Base-by-base conservation (phyloP, 2,888 invertebrate species). In the Philopedon plagiatum region DNA sequence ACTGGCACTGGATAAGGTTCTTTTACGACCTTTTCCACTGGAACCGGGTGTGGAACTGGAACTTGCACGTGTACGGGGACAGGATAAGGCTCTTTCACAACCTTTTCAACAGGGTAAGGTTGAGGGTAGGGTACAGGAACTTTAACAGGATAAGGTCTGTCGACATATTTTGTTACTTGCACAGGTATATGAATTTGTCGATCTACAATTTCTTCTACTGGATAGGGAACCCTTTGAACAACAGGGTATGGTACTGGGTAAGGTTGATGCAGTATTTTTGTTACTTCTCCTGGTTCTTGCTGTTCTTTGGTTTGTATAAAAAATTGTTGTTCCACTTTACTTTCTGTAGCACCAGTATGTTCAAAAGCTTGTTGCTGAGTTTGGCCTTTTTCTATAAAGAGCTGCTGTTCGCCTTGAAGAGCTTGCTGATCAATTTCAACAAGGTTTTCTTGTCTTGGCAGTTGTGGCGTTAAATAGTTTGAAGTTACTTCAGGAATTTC, bases 81-180 rank as follows among this genome's bases (percentile, higher is more conserved):
- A 0, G 88, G 82, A 74, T 85, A 83, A 0, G 85, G 84, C 58
- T 81, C 79, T 9, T 79, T 78, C 5, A 80, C 76, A 19, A 80
- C 78, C 67, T 80, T 78, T 23, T 80, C 79, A 1, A 80, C 78
- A 9, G 80, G 78, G 69, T 78, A 78, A 1, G 79, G 79, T 41
- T 86, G 57, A 75, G 87, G 62, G 87, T 66, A 86, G 85, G 8
- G 85, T 86, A 87, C 86, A 19, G 78, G 78, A 19, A 83, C 80
- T 64, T 81, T 77, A 1, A 83, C 83, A 5, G 82, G 80, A 70
- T 81, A 81, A 5, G 81, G 86, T 75, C 86, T 87, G 75, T 90
- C 90, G 0, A 89, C 86, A 0, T 88, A 86, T 62, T 87, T 85
- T 0, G 88, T 88, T 0, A 89, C 84, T 15, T 88, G 87, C 1